Conservation (phyloP, 2,113 vertebrate species). For the Atrichornis clamosus region DNA sequence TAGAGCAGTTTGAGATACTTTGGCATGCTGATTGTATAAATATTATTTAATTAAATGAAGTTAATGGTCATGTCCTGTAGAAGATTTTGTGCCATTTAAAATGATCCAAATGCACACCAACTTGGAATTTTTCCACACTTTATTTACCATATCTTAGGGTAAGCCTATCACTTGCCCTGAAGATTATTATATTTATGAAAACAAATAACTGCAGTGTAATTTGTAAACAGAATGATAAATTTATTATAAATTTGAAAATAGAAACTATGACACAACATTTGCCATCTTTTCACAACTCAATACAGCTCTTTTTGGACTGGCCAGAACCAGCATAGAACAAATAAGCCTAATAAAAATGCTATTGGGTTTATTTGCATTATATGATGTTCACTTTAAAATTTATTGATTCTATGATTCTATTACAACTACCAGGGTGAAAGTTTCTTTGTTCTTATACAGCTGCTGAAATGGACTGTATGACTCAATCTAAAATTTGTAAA, state of each 20-base stretch:
- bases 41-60: conserved; percentile 7
- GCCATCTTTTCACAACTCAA: not conserved
- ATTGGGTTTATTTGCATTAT: not conserved
- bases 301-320: not conserved
- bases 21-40: not conserved
- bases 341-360: not conserved
- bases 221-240: not conserved
- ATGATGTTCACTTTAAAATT: not conserved
- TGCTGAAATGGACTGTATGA: not conserved
- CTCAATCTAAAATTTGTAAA: not conserved
- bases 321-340: not conserved
- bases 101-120: not conserved
- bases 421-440: not conserved
- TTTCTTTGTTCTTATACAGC: not conserved
- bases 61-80: not conserved
- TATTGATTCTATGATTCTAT: not conserved
- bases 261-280: not conserved
- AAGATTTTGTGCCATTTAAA: not conserved
- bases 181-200: not conserved
- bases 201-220: not conserved
- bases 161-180: not conserved
- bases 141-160: not conserved
- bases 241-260: not conserved
- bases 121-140: not conserved
- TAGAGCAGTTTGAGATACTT: not conserved